Conservation (phyloP, 2,113 vertebrate species). For the Percopsis transmontana region DNA sequence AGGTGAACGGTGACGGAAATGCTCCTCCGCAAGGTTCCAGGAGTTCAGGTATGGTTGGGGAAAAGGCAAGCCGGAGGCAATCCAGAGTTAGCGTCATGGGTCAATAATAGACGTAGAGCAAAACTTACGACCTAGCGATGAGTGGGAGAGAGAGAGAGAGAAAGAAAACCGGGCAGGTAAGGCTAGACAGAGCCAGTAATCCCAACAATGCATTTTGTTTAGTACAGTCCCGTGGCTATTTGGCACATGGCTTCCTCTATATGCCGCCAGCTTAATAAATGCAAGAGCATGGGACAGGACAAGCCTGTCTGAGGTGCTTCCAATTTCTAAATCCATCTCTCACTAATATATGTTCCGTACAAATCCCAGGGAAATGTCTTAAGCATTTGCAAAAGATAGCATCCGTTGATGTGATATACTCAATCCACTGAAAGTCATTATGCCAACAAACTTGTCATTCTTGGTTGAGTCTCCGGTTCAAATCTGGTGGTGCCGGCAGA, state of each 20-base stretch:
- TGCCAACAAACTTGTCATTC: neutral
- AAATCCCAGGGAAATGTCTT: neutral
- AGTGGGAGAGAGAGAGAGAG: too few relatives aligned
- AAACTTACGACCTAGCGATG: too few relatives aligned
- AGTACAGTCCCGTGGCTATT: neutral
- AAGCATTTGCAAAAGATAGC: conserved; percentile 3
- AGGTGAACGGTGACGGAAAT: too few relatives aligned
- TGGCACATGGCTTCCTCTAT: conserved; percentile 6
- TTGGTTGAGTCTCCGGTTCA: neutral
- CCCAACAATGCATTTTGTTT: conserved; percentile 2
- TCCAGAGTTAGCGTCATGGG: too few relatives aligned
- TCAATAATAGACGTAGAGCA: too few relatives aligned
- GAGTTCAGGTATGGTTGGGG: too few relatives aligned
- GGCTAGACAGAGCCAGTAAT: too few relatives aligned
- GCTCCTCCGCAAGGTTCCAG: too few relatives aligned
- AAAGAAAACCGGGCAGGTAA: too few relatives aligned
- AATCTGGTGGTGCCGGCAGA: neutral
- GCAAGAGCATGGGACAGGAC: conserved; percentile 2
- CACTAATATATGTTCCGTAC: neutral
- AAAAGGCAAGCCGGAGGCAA: too few relatives aligned
- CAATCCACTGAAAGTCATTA: neutral
- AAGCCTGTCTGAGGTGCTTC: conserved; percentile 3
- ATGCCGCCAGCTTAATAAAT: conserved; percentile 1
- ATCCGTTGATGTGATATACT: neutral
- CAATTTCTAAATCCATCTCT: conserved; percentile 10